A percentile compares a stretch with the other conserved stretches of the same genome.
phyloP scores from a whole-genome alignment of 2,113 vertebrate genomes.

The Australoheros scitulus region DNA sequence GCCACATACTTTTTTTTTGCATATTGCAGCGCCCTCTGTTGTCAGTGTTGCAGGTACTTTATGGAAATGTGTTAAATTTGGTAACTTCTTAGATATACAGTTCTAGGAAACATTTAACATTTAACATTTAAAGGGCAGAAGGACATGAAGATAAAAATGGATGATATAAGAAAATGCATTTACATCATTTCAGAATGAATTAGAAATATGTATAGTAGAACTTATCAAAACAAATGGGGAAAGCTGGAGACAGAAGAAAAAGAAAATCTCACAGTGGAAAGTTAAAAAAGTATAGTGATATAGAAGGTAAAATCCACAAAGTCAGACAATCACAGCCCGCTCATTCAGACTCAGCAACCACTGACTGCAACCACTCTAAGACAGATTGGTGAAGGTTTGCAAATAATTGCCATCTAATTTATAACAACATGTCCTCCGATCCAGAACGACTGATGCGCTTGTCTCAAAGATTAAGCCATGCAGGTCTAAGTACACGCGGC shows the following conservation, averaged over 20 bases:
- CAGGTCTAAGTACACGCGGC: too few relatives aligned
- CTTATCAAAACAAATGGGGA: not conserved
- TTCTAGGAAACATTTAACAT: not conserved
- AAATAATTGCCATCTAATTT: not conserved
- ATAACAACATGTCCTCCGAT: too few relatives aligned
- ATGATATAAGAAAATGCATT: not conserved
- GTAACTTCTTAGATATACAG: not conserved
- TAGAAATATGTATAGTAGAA: not conserved
- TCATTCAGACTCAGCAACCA: not conserved
- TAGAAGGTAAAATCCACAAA: conserved; percentile 1
- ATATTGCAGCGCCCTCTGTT: not conserved
- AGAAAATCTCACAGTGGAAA: not conserved
- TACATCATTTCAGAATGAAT: not conserved
- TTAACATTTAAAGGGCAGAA: not conserved
- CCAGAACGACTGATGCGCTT: too few relatives aligned
- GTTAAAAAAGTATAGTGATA: not conserved
- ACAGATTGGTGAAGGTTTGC: not conserved
- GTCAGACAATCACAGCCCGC: conserved; percentile 8
- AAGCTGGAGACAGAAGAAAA: not conserved
- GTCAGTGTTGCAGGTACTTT: not conserved
- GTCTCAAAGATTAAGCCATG: too few relatives aligned
- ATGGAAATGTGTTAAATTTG: not conserved
- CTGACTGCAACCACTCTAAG: not conserved
- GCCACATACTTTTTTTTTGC: not conserved
- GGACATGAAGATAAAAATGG: not conserved